Conservation (phyloP, 2,888 invertebrate genomes). For the Aleiodes testaceus region DNA sequence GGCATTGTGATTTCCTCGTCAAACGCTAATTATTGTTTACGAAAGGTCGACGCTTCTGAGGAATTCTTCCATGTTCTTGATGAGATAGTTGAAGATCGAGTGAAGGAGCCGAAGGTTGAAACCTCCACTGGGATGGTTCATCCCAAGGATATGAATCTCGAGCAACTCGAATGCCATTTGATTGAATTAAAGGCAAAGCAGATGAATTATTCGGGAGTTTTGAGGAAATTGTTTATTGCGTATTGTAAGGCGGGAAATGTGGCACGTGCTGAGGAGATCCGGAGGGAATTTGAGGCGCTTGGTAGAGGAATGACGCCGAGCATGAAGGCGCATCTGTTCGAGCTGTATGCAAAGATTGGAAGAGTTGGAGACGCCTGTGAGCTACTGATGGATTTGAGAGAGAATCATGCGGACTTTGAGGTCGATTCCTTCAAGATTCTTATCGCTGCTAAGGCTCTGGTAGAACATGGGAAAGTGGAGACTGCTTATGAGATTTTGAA, state of each 20-base stretch:
- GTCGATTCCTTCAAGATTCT: constrained; percentile 81
- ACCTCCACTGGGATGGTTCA: constrained; percentile 42
- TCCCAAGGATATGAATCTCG: constrained; percentile 77
- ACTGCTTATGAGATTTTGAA: constrained; percentile 45
- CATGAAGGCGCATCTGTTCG: constrained; percentile 80
- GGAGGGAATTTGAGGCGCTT: constrained; percentile 74
- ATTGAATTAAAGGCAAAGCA: constrained; percentile 79
- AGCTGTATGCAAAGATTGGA: constrained; percentile 76
- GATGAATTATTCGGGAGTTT: constrained; percentile 80
- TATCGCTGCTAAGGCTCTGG: constrained; percentile 78
- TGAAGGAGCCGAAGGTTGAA: background rate
- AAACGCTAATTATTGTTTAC: background rate
- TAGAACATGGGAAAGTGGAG: constrained; percentile 66
- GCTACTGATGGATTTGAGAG: constrained; percentile 75
- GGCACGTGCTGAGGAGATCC: constrained; percentile 75
- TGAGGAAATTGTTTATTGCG: constrained; percentile 78
- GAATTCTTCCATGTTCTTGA: background rate
- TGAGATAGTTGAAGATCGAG: background rate
- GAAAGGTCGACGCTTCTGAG: background rate
- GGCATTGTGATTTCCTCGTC: constrained; percentile 54
- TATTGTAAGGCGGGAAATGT: constrained; percentile 77
- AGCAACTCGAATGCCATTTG: constrained; percentile 79
- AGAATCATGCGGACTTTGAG: constrained; percentile 75
- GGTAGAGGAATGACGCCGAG: constrained; percentile 75
- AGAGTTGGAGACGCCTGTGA: constrained; percentile 76